Conservation (phyloP, 2,797 vertebrate species). For the Anguilla obscura region DNA sequence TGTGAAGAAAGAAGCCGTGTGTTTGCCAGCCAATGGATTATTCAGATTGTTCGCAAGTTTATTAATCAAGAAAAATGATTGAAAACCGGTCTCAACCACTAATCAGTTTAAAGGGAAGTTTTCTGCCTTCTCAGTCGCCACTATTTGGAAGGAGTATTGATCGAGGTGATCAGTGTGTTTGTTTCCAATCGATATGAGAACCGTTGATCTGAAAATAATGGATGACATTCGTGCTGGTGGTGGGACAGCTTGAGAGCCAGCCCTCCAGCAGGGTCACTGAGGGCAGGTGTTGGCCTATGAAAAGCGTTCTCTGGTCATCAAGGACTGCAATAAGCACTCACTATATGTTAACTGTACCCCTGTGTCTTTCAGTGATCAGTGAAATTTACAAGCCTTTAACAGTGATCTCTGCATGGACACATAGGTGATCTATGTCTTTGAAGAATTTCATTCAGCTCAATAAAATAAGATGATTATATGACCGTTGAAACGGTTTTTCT, state of each 20-base stretch:
- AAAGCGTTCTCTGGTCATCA: neutral
- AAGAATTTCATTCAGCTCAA: neutral
- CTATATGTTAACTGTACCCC: neutral
- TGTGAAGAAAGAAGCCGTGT: no score
- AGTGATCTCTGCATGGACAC: neutral
- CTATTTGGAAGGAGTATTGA: neutral
- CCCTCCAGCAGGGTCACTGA: neutral
- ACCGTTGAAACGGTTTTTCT: neutral
- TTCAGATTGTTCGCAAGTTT: no score
- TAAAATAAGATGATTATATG: neutral
- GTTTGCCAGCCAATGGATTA: no score
- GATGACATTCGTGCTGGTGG: neutral
- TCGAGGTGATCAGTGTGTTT: neutral
- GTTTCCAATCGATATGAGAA: neutral
- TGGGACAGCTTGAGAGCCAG: neutral
- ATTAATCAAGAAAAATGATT: no score
- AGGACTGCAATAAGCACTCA: neutral
- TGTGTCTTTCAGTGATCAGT: neutral
- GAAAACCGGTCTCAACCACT: no score
- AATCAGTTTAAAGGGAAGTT: no score
- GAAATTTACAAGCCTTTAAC: neutral
- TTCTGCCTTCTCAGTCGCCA: no score
- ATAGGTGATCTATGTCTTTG: neutral
- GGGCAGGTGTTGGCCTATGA: neutral
- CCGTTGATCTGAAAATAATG: neutral